Percentiles rank a stretch among this genome's conserved stretches.
phyloP scores from a whole-genome alignment of 64 coral and sea anemone genomes.

The Dendrophyllia cribrosa region DNA sequence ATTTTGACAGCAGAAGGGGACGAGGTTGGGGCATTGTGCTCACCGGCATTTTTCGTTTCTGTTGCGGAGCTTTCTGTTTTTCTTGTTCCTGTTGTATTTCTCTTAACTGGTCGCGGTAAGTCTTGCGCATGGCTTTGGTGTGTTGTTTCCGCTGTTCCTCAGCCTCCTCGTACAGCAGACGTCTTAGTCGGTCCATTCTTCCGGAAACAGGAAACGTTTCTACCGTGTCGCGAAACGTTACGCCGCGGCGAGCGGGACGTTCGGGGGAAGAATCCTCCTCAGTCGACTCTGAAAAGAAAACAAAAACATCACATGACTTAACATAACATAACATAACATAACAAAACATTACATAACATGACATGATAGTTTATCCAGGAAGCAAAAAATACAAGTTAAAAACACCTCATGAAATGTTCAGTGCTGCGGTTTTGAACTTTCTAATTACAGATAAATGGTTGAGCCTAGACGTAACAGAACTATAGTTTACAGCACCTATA shows the following conservation, averaged over 20 bases:
- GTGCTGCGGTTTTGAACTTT: too few species aligned
- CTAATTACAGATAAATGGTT: too few species aligned
- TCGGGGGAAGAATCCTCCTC: slow-evolving; percentile 40
- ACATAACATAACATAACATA: too few species aligned
- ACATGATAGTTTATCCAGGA: too few species aligned
- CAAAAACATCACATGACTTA: background rate
- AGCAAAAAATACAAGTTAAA: too few species aligned
- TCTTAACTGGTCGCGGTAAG: slow-evolving; percentile 68
- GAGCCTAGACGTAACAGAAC: too few species aligned
- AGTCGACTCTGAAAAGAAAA: background rate
- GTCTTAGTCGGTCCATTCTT: slow-evolving; percentile 84
- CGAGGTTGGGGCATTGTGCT: background rate
- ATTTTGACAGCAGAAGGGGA: too few species aligned
- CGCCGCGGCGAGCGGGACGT: slow-evolving; percentile 52
- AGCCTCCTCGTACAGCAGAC: slow-evolving; percentile 69
- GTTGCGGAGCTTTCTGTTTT: slow-evolving; percentile 1
- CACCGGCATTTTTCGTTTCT: slow-evolving; percentile 67
- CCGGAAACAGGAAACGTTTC: slow-evolving; percentile 91
- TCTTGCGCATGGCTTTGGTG: slow-evolving; percentile 71
- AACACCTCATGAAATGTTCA: too few species aligned
- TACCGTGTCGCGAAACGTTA: slow-evolving; percentile 86
- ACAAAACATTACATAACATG: too few species aligned
- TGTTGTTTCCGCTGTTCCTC: slow-evolving; percentile 76
- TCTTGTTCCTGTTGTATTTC: slow-evolving; percentile 76
- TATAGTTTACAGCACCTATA: too few species aligned